Percentiles rank a stretch among this genome's conserved stretches.
Conservation (phyloP, 2,113 vertebrate species). For the Cyprinodon tularosa region DNA sequence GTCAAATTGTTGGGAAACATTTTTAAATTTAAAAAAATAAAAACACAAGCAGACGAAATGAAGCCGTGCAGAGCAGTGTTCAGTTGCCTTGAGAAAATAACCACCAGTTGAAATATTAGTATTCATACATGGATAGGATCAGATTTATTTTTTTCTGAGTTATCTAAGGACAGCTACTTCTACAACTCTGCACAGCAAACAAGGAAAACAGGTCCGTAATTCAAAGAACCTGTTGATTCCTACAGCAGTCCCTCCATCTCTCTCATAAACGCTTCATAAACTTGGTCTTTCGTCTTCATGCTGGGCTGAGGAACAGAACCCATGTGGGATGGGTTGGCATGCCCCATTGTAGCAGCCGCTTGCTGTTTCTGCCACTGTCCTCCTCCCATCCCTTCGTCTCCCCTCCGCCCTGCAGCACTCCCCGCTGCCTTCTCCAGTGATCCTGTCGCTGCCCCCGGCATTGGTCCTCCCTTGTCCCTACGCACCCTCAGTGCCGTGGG, state of each 20-base stretch:
- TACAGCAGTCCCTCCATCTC: slow-evolving; percentile 97
- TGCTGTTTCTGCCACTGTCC: slow-evolving; percentile 75
- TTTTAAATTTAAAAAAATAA: slow-evolving; percentile 5
- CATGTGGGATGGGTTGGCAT: slow-evolving; percentile 75
- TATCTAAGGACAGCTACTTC: slow-evolving; percentile 25
- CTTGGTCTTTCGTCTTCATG: slow-evolving; percentile 97
- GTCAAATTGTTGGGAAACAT: slow-evolving; percentile 9
- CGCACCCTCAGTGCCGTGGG: slow-evolving; percentile 94
- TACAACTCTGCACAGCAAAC: slow-evolving; percentile 31
- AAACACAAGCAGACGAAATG: slow-evolving; percentile 14
- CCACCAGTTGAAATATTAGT: neutral
- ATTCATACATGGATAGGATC: neutral
- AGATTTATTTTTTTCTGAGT: slow-evolving; percentile 6
- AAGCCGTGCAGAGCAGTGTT: slow-evolving; percentile 29
- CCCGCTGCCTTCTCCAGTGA: slow-evolving; percentile 62
- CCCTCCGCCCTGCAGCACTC: slow-evolving; percentile 79
- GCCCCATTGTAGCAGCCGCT: slow-evolving; percentile 70
- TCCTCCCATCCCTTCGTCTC: slow-evolving; percentile 65
- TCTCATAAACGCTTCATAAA: slow-evolving; percentile 99
- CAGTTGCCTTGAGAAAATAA: neutral
- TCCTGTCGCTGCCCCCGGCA: slow-evolving; percentile 39
- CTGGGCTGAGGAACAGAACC: slow-evolving; percentile 82
- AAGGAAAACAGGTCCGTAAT: slow-evolving; percentile 21
- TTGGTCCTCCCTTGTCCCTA: slow-evolving; percentile 83
- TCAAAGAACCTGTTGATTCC: slow-evolving; percentile 14